Evolutionary conservation across 2,888 invertebrate species (phyloP).

Genomic region (Zelleria hepariella): DNA sequence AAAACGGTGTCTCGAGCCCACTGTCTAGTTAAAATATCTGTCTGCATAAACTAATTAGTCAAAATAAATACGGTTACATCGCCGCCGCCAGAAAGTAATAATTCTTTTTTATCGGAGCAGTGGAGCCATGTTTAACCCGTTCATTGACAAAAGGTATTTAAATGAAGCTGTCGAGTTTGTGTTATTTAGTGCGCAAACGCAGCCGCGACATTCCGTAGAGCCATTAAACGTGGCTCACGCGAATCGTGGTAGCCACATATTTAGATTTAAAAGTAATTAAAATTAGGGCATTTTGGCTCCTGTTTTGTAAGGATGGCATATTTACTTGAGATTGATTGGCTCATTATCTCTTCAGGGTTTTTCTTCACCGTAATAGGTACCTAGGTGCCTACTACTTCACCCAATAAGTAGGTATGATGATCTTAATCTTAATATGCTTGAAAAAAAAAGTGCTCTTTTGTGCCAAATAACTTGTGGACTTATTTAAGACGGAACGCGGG

Average conservation of each 20-base stretch:
- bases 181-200: constrained; percentile 59
- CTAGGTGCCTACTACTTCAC: too few species aligned
- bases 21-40: constrained; percentile 62
- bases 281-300: background rate
- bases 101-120: constrained; percentile 62
- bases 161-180: constrained; percentile 65
- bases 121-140: constrained; percentile 61
- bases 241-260: constrained; percentile 24
- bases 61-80: constrained; percentile 44
- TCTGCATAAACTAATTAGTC: constrained; percentile 51
- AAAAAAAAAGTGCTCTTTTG: too few species aligned
- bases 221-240: constrained; percentile 36
- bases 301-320: background rate
- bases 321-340: too few species aligned
- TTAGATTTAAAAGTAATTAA: background rate
- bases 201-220: constrained; percentile 35
- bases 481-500: too few species aligned
- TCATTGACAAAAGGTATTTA: constrained; percentile 73
- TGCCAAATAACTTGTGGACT: too few species aligned
- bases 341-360: too few species aligned
- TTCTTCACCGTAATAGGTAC: too few species aligned
- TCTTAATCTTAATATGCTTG: too few species aligned
- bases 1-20: background rate
- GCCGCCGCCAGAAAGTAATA: constrained; percentile 35
- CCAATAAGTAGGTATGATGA: too few species aligned